Conservation (phyloP, 2,797 vertebrate species). For the Phrynocephalus guinanensis region DNA sequence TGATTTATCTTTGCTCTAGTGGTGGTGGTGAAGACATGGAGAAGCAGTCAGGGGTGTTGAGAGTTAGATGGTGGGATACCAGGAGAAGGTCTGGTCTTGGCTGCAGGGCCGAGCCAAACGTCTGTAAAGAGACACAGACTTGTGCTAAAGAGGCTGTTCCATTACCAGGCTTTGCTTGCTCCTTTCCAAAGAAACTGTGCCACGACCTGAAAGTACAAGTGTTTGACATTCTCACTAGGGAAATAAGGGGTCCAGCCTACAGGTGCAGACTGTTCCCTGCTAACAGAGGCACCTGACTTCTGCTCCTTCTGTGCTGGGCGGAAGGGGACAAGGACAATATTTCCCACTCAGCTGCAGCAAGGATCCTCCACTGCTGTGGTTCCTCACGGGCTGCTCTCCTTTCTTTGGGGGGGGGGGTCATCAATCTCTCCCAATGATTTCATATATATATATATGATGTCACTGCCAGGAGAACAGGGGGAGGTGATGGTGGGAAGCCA, state of each 20-base stretch:
- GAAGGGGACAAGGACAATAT: too few species aligned
- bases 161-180: not conserved
- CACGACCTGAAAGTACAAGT: not conserved
- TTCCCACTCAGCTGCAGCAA: too few species aligned
- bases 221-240: too few species aligned
- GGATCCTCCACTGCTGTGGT: not conserved
- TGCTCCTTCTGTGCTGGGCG: too few species aligned
- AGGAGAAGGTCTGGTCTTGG: too few species aligned
- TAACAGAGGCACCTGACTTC: too few species aligned
- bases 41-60: not conserved
- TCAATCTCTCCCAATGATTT: conserved; percentile 2
- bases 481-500: too few species aligned
- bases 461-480: not conserved
- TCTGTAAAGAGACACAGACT: not conserved
- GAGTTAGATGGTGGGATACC: not conserved
- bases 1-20: not conserved
- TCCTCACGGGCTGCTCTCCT: conserved; percentile 46
- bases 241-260: too few species aligned
- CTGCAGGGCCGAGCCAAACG: not conserved
- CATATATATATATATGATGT: too few species aligned
- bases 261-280: too few species aligned
- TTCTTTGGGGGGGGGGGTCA: not conserved
- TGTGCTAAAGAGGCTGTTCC: not conserved
- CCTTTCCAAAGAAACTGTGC: not conserved
- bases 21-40: not conserved